phyloP scores from a whole-genome alignment of 2,113 vertebrate species.

The Mus spicilegus region DNA sequence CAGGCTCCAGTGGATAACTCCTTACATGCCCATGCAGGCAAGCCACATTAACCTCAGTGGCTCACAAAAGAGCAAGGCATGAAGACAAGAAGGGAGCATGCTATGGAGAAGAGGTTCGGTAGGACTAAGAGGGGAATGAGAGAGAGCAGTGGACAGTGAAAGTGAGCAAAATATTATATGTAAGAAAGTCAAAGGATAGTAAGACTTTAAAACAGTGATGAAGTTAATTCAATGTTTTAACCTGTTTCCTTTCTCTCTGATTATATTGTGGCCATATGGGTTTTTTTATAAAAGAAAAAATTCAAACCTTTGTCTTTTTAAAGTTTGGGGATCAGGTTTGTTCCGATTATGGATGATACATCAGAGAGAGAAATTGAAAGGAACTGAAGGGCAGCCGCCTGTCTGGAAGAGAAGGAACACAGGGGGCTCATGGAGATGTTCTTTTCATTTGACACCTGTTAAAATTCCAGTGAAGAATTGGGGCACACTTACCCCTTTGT shows the following conservation, averaged over 20 bases:
- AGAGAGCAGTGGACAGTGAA: not conserved
- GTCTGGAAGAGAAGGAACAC: not conserved
- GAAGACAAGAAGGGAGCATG: not conserved
- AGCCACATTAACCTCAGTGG: not conserved
- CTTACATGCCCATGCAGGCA: not conserved
- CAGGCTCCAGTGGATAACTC: not conserved
- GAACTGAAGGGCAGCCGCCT: not conserved
- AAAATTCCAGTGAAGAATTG: not conserved
- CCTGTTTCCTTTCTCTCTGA: not conserved
- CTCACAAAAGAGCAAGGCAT: not conserved
- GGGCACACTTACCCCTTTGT: not conserved
- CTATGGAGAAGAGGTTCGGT: not conserved
- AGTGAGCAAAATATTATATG: not conserved
- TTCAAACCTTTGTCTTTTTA: not conserved
- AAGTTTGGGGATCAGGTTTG: not conserved
- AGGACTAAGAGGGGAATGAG: not conserved
- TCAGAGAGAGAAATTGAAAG: not conserved
- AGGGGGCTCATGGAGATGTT: too few species aligned
- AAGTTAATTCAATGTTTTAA: not conserved
- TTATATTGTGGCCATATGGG: not conserved
- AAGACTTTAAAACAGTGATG: not conserved
- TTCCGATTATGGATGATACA: not conserved
- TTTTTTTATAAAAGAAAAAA: not conserved
- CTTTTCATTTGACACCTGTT: not conserved
- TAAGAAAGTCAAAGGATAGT: not conserved